Percentiles rank a stretch among this genome's conserved stretches.
Conservation (phyloP, 2,797 vertebrate genomes). For the Lepus townsendii region DNA sequence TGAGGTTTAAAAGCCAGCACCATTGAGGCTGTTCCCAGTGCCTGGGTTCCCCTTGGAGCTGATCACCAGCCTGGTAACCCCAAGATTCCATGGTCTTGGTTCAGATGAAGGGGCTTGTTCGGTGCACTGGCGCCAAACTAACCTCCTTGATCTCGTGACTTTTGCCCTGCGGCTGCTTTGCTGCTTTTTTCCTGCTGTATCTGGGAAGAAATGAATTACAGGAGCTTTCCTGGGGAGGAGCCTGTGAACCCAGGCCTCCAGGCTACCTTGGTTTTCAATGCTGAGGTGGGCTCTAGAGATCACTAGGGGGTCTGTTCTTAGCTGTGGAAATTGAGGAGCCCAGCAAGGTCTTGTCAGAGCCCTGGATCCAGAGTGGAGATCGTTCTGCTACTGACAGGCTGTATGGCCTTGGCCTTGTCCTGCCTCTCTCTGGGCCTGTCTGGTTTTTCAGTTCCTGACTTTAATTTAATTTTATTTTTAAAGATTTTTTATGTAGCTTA, state of each 20-base stretch:
- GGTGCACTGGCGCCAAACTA: neutral
- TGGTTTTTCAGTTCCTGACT: neutral
- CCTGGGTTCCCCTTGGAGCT: neutral
- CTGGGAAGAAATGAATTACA: neutral
- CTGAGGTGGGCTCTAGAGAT: neutral
- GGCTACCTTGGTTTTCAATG: constrained; percentile 1
- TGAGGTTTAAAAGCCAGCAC: neutral
- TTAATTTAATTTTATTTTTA: constrained; percentile 2
- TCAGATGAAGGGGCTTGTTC: neutral
- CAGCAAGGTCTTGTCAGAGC: neutral
- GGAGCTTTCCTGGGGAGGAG: neutral
- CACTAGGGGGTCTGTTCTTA: neutral
- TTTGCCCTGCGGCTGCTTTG: constrained; percentile 18
- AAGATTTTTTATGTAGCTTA: neutral
- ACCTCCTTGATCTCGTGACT: neutral
- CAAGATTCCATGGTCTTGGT: neutral
- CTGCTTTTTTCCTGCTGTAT: neutral
- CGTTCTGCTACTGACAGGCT: neutral
- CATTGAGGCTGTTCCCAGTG: neutral
- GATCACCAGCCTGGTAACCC: neutral
- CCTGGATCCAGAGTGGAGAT: neutral
- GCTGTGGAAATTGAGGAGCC: neutral
- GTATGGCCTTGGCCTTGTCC: neutral
- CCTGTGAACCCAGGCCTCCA: neutral
- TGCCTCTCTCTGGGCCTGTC: constrained; percentile 1